These are phyloP conservation scores for Cyprinodon variegatus DNA, from an alignment of 2,113 vertebrate genomes.

Conservation along the genomic window DNA sequence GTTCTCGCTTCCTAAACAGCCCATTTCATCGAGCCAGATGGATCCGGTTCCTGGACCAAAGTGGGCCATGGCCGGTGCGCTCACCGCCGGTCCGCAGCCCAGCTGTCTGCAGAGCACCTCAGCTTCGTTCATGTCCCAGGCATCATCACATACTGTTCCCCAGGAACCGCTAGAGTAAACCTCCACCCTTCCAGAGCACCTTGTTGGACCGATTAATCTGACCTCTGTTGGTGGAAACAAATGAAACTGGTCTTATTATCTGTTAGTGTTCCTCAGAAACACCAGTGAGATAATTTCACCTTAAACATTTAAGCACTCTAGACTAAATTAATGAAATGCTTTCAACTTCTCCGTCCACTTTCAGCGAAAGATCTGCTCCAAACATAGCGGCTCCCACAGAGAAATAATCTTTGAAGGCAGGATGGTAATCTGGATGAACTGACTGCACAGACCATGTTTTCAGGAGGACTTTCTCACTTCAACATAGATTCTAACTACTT, in stretches of 20 bases:
- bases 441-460: too few species aligned
- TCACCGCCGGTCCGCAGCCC: neutral
- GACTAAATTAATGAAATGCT: neutral
- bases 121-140: slow-evolving; percentile 5
- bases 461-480: too few species aligned
- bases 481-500: too few species aligned
- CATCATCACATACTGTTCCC: slow-evolving; percentile 9
- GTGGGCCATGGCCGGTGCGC: neutral
- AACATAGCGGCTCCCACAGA: too few species aligned
- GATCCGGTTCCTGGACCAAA: neutral
- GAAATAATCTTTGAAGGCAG: too few species aligned
- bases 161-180: neutral
- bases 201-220: neutral
- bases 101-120: slow-evolving; percentile 1
- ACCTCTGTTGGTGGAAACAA: neutral
- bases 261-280: too few species aligned
- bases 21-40: neutral
- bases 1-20: neutral
- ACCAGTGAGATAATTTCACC: too few species aligned
- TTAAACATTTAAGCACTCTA: neutral
- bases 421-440: too few species aligned
- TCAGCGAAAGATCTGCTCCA: too few species aligned
- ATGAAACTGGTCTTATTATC: neutral
- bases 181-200: slow-evolving; percentile 9
- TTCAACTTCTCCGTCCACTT: too few species aligned